Evolutionary conservation across 2,113 vertebrate genomes (phyloP).

Genomic region (Corapipo altera): DNA sequence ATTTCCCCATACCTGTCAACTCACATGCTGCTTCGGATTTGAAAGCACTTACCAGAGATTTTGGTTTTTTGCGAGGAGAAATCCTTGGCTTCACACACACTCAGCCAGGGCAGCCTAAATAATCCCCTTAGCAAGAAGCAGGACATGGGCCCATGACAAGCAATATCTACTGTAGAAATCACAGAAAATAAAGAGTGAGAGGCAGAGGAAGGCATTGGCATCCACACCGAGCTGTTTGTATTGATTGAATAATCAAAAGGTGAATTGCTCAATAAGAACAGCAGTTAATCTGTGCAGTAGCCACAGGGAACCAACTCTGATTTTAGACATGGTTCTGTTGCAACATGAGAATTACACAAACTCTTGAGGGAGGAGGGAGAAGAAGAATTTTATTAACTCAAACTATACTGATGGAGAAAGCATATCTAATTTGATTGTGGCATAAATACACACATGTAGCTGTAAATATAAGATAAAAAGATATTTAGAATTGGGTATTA

Average conservation of each 20-base stretch:
- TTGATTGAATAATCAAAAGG: conserved; percentile 19
- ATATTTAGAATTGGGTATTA: not conserved
- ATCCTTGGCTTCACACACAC: conserved; percentile 75
- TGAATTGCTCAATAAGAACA: not conserved
- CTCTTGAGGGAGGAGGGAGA: not conserved
- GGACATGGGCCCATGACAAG: conserved; percentile 70
- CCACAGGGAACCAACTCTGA: not conserved
- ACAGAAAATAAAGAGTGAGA: conserved; percentile 4
- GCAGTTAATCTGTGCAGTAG: not conserved
- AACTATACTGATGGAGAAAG: not conserved
- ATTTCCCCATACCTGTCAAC: not conserved
- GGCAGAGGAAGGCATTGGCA: conserved; percentile 41
- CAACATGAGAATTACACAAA: not conserved
- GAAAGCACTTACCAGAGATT: conserved; percentile 80
- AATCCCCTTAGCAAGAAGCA: conserved; percentile 72
- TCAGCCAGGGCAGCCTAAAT: conserved; percentile 75
- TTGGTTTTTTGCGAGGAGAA: conserved; percentile 74
- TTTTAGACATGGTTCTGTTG: not conserved
- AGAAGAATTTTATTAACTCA: not conserved
- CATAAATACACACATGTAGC: not conserved
- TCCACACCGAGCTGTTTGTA: conserved; percentile 22
- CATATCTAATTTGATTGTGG: not conserved
- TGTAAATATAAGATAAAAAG: not conserved
- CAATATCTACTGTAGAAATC: conserved; percentile 52
- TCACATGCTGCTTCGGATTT: conserved; percentile 58